Percentiles rank a stretch among this genome's conserved stretches.
These are phyloP conservation scores for Craseonycteris thonglongyai DNA, from an alignment of 2,113 vertebrate species.

Conservation along the genomic window DNA sequence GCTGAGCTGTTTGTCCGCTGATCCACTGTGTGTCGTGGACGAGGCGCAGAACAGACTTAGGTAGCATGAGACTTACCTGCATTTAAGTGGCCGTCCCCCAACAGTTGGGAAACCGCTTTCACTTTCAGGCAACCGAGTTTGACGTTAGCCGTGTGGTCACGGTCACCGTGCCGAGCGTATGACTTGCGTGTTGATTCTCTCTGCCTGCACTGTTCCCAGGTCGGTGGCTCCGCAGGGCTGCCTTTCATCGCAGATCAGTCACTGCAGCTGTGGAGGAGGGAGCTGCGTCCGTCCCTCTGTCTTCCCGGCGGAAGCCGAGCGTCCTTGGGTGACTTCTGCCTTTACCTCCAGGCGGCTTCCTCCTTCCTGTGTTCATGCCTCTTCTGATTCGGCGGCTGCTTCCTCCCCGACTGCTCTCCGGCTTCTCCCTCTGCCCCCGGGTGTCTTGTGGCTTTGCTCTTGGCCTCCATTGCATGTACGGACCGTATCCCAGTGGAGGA, in stretches of 20 bases:
- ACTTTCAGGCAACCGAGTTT: not conserved
- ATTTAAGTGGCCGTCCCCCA: accelerated
- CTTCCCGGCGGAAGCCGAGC: not conserved
- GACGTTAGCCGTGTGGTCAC: not conserved
- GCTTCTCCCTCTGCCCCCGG: no score
- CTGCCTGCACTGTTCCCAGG: not conserved
- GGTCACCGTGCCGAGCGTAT: not conserved
- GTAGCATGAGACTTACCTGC: not conserved
- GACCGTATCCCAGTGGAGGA: accelerated
- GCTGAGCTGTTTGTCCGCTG: not conserved
- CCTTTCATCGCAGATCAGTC: not conserved
- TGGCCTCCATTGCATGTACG: accelerated
- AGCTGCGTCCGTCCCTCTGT: accelerated
- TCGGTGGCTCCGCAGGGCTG: no score
- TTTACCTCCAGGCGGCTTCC: accelerated
- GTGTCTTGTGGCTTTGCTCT: no score
- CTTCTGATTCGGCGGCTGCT: no score
- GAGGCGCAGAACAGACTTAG: accelerated
- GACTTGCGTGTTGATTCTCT: accelerated
- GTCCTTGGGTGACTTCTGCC: not conserved
- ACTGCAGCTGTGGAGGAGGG: no score
- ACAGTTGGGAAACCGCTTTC: not conserved
- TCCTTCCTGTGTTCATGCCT: not conserved
- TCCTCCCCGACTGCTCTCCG: not conserved
- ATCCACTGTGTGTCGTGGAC: accelerated